These are phyloP conservation scores for Drosophila paulistorum DNA, from an alignment of 1,140 invertebrate genomes.

Conservation along the genomic window DNA sequence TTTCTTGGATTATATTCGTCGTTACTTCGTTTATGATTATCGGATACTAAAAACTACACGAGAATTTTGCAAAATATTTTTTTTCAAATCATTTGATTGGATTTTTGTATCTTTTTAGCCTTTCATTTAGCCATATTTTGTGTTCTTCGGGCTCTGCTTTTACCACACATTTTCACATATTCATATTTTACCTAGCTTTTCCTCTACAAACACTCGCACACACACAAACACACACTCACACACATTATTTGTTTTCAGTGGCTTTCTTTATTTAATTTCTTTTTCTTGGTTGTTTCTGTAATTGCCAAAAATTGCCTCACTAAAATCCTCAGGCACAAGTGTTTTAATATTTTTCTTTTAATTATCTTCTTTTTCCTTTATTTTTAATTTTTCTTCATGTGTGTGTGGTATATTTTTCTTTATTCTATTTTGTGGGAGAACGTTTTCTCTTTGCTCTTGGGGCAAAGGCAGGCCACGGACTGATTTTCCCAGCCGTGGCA, in stretches of 20 bases:
- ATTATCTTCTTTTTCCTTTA: neutral
- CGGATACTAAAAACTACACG: conserved; percentile 15
- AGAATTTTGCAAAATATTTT: neutral
- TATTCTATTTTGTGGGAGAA: conserved; percentile 11
- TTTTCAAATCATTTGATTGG: neutral
- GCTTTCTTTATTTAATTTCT: conserved; percentile 30
- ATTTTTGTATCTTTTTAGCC: conserved; percentile 21
- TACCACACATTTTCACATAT: conserved; percentile 65
- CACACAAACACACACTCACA: too few species aligned
- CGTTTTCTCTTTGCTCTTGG: conserved; percentile 59
- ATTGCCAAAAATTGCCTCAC: conserved; percentile 54
- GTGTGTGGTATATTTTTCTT: conserved; percentile 9
- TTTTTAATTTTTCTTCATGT: neutral
- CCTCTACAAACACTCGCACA: neutral
- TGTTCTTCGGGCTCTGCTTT: conserved; percentile 28
- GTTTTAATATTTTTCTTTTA: conserved; percentile 26
- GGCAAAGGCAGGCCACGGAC: conserved; percentile 57
- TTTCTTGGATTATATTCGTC: conserved; percentile 32
- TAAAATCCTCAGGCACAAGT: conserved; percentile 71
- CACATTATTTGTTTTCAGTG: conserved; percentile 34
- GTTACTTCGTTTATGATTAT: neutral
- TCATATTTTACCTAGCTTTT: conserved; percentile 56
- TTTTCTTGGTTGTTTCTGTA: conserved; percentile 35
- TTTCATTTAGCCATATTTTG: conserved; percentile 44
- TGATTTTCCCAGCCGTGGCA: conserved; percentile 62